Evolutionary conservation across 2,113 vertebrate species (phyloP).

Genomic region (Gymnogyps californianus): DNA sequence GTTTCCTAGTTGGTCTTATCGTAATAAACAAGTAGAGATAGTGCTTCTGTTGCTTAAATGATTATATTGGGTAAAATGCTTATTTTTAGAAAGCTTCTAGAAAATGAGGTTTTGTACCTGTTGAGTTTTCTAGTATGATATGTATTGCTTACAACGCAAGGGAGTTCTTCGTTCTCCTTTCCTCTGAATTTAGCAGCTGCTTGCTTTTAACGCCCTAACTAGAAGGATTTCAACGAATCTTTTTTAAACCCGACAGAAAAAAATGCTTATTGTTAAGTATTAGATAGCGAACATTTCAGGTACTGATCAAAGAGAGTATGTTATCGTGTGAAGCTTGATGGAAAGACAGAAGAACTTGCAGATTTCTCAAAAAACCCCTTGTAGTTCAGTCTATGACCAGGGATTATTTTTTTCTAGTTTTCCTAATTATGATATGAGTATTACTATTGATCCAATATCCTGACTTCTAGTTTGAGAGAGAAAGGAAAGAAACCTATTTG

Average conservation of each 20-base stretch:
- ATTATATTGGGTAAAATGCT: fast-evolving
- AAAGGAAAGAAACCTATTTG: not conserved
- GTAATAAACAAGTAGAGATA: fast-evolving
- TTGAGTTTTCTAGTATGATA: not conserved
- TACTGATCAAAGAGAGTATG: fast-evolving
- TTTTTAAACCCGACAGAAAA: not conserved
- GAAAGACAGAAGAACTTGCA: not conserved
- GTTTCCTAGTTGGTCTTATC: fast-evolving
- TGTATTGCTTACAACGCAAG: fast-evolving
- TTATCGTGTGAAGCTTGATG: not conserved
- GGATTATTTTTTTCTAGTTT: not conserved
- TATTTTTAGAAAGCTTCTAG: not conserved
- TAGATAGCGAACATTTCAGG: fast-evolving
- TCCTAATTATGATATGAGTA: not conserved
- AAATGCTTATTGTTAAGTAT: not conserved
- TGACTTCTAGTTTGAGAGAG: not conserved
- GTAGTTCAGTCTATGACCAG: not conserved
- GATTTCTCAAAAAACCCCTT: not conserved
- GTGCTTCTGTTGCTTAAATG: too few relatives aligned
- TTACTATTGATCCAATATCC: not conserved
- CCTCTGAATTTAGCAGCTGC: not conserved
- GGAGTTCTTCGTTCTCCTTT: fast-evolving
- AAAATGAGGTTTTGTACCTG: not conserved
- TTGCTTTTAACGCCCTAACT: not conserved
- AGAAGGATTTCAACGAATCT: not conserved